These are phyloP conservation scores for Phyllostomus hastatus DNA, from an alignment of 2,113 vertebrate genomes.

Conservation along the genomic window DNA sequence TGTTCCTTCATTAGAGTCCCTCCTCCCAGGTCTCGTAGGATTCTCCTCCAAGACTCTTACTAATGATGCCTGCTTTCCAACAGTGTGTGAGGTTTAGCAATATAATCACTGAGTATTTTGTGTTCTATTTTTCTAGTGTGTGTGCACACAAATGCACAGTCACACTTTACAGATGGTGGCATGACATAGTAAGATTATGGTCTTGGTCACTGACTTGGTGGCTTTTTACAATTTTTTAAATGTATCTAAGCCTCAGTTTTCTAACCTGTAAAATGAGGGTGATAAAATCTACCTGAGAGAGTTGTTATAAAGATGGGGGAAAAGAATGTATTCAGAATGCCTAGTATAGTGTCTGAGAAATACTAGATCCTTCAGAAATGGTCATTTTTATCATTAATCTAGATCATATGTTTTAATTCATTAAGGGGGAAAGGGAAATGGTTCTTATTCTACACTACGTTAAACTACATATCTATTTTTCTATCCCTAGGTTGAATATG, in stretches of 20 bases:
- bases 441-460: background rate
- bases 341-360: background rate
- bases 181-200: background rate
- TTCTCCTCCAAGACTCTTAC: background rate
- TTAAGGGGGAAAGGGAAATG: background rate
- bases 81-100: background rate
- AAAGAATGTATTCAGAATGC: accelerated
- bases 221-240: background rate
- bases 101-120: background rate
- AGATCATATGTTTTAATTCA: background rate
- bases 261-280: background rate
- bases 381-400: background rate
- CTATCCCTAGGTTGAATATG: conserved; percentile 84
- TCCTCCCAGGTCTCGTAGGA: background rate
- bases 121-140: background rate
- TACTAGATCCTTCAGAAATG: background rate
- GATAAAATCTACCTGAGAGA: background rate
- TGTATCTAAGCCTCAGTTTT: background rate
- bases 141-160: background rate
- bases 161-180: background rate
- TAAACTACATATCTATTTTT: background rate
- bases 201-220: background rate
- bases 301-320: background rate
- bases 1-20: background rate
- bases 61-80: background rate